Percentiles rank a stretch among this genome's conserved stretches.
phyloP scores from a whole-genome alignment of 2,113 vertebrate species.

The Rutilus rutilus region DNA sequence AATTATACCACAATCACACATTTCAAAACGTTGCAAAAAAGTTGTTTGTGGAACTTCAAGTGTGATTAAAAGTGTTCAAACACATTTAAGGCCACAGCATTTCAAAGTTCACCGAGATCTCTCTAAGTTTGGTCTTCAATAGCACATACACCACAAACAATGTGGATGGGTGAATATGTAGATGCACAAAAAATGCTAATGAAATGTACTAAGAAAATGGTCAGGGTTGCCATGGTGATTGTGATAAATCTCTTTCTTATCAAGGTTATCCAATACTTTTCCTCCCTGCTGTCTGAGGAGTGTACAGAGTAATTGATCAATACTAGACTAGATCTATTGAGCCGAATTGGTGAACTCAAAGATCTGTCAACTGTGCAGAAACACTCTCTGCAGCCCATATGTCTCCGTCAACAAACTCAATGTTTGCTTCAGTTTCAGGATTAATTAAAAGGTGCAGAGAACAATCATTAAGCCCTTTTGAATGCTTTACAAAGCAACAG shows the following conservation, averaged over 20 bases:
- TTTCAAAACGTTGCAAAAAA: background rate
- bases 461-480: background rate
- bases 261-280: constrained; percentile 73
- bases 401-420: constrained; percentile 8
- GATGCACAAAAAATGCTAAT: constrained; percentile 29
- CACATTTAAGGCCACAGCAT: background rate
- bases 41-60: background rate
- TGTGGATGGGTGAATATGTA: constrained; percentile 47
- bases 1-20: background rate
- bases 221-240: constrained; percentile 48
- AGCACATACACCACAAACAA: background rate
- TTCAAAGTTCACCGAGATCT: background rate
- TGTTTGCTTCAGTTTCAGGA: background rate
- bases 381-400: constrained; percentile 3
- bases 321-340: constrained; percentile 76
- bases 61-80: background rate
- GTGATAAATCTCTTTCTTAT: constrained; percentile 78
- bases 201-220: constrained; percentile 51
- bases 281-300: constrained; percentile 70
- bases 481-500: background rate
- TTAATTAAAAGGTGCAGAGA: background rate
- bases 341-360: constrained; percentile 66
- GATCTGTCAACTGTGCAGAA: constrained; percentile 67
- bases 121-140: background rate
- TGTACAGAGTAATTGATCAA: constrained; percentile 72